phyloP scores from a whole-genome alignment of 2,113 vertebrate genomes.

The Cromileptes altivelis region DNA sequence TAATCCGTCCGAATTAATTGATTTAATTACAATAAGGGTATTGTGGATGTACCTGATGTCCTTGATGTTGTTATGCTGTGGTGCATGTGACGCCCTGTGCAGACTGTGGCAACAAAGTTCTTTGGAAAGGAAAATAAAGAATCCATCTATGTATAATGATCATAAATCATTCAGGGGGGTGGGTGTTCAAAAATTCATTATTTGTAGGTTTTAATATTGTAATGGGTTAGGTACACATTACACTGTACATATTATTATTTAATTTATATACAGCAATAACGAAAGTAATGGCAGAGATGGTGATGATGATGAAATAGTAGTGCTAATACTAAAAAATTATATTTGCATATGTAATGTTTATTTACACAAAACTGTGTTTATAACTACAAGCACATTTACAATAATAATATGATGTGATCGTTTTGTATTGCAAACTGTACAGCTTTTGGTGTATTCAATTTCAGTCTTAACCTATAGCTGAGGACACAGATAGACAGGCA shows the following conservation, averaged over 20 bases:
- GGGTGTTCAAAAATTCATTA: not conserved
- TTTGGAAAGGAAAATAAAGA: too few relatives aligned
- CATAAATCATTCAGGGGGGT: not conserved
- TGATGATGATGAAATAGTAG: too few relatives aligned
- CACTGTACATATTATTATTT: not conserved
- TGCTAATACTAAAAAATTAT: too few relatives aligned
- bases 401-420: not conserved
- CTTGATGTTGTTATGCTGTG: too few relatives aligned
- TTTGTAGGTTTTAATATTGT: not conserved
- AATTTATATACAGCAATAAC: not conserved
- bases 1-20: not conserved
- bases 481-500: constrained; percentile 5
- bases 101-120: too few relatives aligned
- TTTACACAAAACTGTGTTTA: not conserved
- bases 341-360: not conserved
- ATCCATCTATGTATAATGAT: not conserved
- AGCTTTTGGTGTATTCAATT: not conserved
- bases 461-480: not conserved
- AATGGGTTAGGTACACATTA: not conserved
- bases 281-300: not conserved
- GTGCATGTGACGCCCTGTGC: too few relatives aligned
- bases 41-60: too few relatives aligned
- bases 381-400: not conserved
- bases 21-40: too few relatives aligned
- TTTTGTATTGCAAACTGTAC: not conserved